Evolutionary conservation across 2,797 vertebrate species (phyloP), one percentile per base, ranked within the genome.

Genomic region (Urocyon cinereoargenteus): DNA sequence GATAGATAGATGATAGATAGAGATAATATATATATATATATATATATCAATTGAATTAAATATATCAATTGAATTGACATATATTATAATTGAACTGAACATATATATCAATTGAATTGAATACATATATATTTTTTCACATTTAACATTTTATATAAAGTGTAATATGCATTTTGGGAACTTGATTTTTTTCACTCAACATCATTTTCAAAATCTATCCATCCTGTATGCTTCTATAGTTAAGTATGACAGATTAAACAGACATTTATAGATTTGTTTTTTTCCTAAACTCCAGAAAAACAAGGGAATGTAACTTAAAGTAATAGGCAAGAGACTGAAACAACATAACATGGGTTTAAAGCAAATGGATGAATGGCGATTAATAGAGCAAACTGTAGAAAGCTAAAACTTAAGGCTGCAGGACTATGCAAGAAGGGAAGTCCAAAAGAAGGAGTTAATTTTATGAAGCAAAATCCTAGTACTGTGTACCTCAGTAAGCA

Each of bases 221-320:
- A 49, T 49, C 13, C 51, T 85, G 0, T 81, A 64, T 57, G 18
- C 21, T 34, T 89, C 64, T 78, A 61, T 78, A 61, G 26, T 49
- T 92, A 89, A 61, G 59, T 68, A 31, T 72, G 36, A 53, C 34
- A 59, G 10, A 62, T 66, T 84, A 72, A 91, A 40, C 4, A 34
- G 8, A 19, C 14, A 68, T 34, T 83, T 53, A 88, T 86, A 77
- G 66, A 83, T 72, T 61, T 92, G 14, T 31, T 81, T 81, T 13
- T 62, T 87, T 14, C 49, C 84, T 94, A 85, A 93, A 64, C 18
- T 89, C 26, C 6, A 90, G 28, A 45, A 86, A 81, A 75, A 57
- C 19, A 85, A 62, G 1, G 49, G 2, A 40, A 62, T 49, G 3
- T 81, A 7, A 34, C 68, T 21, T 79, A 8, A 89, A 31, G 22